Evolutionary conservation across 2,888 invertebrate species (phyloP), one percentile per base, ranked within the genome.

Genomic region (Dichetophora obliterata): DNA sequence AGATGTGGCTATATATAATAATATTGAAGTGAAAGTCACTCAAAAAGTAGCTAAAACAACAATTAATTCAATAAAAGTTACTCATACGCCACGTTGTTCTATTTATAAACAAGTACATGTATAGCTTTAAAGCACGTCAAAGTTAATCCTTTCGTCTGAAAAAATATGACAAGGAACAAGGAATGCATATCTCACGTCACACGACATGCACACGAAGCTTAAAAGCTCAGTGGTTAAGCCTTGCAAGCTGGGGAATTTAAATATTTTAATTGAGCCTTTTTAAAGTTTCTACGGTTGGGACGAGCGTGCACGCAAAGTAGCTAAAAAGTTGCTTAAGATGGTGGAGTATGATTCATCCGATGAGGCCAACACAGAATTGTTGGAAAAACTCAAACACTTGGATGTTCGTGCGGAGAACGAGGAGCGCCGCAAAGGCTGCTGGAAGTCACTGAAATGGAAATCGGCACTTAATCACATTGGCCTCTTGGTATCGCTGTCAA

Each of bases 391-490:
- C 14, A 89, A 89, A 80, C 85, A 87, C 77, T 83, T 89, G 78
- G 89, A 89, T 82, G 86, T 87, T n/a, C 87, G 86, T 3, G 85
- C 83, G 3, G 87, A 87, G 80, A 81, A 82, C 22, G 85, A 81
- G 6, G 86, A 87, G 57, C 82, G 78, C 34, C 81, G 81, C 59
- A 82, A 85, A 75, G 90, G 90, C 77, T 90, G 90, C 77, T 90
- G 93, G 82, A 91, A 92, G 65, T 83, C 86, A 27, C 81, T 88
- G 11, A 88, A 88, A 85, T 91, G 94, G 70, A 92, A 94, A 86
- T 91, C 92, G 19, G 92, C 93, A 16, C 85, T 94, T 70, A 93
- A 94, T 76, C 95, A 95, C 83, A 90, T 94, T 73, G 95, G 95
- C 65, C 90, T 96, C 79, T 91, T 95, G 79, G 91, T 95, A 68